These are phyloP conservation scores for Bolinopsis microptera DNA, from an alignment of 37 sponge, comb jelly and placozoan species.

Conservation along the genomic window DNA sequence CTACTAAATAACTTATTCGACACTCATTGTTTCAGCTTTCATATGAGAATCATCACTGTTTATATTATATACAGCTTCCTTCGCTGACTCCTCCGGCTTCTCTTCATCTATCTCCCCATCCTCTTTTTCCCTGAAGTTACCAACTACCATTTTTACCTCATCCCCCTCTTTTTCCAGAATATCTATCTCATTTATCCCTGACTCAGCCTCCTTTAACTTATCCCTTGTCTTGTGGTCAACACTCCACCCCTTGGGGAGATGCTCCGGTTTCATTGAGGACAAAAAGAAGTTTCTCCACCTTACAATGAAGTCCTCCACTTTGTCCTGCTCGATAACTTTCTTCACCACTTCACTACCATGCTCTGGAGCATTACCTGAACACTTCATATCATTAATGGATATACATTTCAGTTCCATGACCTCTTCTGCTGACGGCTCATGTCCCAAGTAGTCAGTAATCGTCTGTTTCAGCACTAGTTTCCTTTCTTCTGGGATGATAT, in stretches of 20 bases:
- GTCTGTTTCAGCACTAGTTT: background rate
- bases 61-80: too few species aligned
- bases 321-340: slow-evolving; percentile 11
- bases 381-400: background rate
- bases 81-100: too few species aligned
- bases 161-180: background rate
- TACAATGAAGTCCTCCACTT: slow-evolving; percentile 37
- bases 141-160: too few species aligned
- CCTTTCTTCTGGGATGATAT: background rate
- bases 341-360: slow-evolving; percentile 57
- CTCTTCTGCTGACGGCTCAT: slow-evolving; percentile 27
- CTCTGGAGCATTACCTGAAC: background rate
- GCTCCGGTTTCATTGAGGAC: slow-evolving; percentile 42
- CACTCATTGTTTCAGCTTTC: background rate
- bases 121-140: too few species aligned
- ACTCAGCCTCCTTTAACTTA: background rate
- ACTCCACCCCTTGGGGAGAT: slow-evolving; percentile 20
- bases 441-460: slow-evolving; percentile 2
- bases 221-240: slow-evolving; percentile 30
- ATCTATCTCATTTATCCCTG: background rate
- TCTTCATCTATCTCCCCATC: too few species aligned
- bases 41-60: too few species aligned
- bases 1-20: too few species aligned
- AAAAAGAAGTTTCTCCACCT: slow-evolving; percentile 63
- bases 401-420: background rate